Conservation (phyloP, 2,888 invertebrate species). For the Ophion ellenae region DNA sequence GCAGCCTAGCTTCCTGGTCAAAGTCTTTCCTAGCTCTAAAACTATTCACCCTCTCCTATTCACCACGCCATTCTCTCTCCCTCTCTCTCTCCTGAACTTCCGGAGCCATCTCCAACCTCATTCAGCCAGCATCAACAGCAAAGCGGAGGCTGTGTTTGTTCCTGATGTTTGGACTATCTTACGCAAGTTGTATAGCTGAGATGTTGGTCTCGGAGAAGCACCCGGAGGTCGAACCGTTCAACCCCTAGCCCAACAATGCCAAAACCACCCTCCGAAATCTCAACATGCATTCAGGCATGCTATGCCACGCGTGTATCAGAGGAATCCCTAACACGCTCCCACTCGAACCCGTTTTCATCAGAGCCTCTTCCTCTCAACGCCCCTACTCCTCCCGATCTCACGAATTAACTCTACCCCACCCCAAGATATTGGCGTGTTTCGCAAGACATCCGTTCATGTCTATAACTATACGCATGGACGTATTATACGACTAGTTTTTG, state of each 20-base stretch:
- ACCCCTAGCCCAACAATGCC: constrained; percentile 36
- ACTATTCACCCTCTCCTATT: neutral
- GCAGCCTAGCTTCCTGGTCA: constrained; percentile 77
- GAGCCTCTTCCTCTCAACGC: too few species aligned
- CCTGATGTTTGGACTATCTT: constrained; percentile 79
- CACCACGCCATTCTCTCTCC: neutral
- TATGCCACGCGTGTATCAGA: constrained; percentile 26
- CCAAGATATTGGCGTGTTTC: constrained; percentile 23
- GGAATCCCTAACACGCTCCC: constrained; percentile 23
- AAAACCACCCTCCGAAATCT: constrained; percentile 39
- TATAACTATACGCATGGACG: constrained; percentile 30
- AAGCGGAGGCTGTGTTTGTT: constrained; percentile 71
- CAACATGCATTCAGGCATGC: constrained; percentile 9
- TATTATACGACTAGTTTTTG: constrained; percentile 36
- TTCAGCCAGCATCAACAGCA: constrained; percentile 64
- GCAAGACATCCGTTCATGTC: neutral
- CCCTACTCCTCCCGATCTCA: neutral
- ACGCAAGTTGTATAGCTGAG: constrained; percentile 70
- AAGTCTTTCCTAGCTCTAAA: constrained; percentile 47
- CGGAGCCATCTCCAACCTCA: constrained; percentile 59
- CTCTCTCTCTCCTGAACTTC: constrained; percentile 49
- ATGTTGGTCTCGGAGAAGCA: constrained; percentile 43
- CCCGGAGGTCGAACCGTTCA: constrained; percentile 44
- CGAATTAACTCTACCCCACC: constrained; percentile 61
- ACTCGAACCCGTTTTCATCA: constrained; percentile 32